These are phyloP conservation scores for Epinephelus cyanopodus DNA, from an alignment of 2,113 vertebrate genomes.

Conservation along the genomic window DNA sequence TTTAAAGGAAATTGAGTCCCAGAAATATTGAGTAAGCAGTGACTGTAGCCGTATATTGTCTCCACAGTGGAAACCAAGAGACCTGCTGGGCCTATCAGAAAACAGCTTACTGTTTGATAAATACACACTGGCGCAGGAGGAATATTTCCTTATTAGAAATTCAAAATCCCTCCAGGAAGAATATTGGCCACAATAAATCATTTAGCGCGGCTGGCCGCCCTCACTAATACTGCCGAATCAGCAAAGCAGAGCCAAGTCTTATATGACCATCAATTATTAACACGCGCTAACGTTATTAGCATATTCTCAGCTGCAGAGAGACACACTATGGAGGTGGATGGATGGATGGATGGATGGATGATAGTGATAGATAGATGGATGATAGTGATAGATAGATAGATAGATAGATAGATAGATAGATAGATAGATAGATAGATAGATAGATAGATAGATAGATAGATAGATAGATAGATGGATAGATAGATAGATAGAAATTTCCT, in stretches of 20 bases:
- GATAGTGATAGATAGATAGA: conserved; percentile 30
- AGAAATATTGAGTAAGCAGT: conserved; percentile 74
- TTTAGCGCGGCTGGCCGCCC: conserved; percentile 71
- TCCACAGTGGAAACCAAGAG: conserved; percentile 58
- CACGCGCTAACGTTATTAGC: conserved; percentile 77
- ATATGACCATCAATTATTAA: conserved; percentile 86
- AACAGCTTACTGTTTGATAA: conserved; percentile 70
- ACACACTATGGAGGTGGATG: conserved; percentile 18
- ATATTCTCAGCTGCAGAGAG: conserved; percentile 63
- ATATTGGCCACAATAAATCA: conserved; percentile 82
- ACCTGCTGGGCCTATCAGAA: conserved; percentile 66
- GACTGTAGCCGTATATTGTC: conserved; percentile 46
- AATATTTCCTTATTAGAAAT: conserved; percentile 83
- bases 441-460: conserved; percentile 20
- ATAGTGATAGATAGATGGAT: conserved; percentile 7
- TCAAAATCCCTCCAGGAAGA: conserved; percentile 78
- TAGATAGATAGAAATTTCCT: conserved; percentile 37
- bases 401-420: conserved; percentile 23
- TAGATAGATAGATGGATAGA: conserved; percentile 49
- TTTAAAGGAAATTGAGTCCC: conserved; percentile 75
- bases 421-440: conserved; percentile 21
- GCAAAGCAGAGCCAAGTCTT: conserved; percentile 75
- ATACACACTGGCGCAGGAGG: conserved; percentile 71
- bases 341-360: conserved; percentile 23
- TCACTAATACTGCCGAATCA: conserved; percentile 81